phyloP scores from a whole-genome alignment of 2,113 vertebrate genomes.

The Mixornis gularis region DNA sequence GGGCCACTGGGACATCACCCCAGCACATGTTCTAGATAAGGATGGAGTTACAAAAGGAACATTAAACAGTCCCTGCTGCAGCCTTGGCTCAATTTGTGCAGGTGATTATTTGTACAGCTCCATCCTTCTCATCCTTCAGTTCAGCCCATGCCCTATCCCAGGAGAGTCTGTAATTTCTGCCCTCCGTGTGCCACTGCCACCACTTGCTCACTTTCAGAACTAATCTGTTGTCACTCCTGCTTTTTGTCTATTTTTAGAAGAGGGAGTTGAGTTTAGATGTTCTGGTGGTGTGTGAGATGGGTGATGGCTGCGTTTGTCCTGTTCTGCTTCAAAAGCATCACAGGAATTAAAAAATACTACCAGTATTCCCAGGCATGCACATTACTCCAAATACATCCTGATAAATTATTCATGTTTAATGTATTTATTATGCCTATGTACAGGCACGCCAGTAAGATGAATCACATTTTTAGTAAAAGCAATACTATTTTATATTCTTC shows the following conservation, averaged over 20 bases:
- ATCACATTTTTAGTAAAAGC: not conserved
- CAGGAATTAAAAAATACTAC: not conserved
- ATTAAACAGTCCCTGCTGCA: not conserved
- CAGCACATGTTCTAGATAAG: rapidly evolving
- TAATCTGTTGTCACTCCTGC: not conserved
- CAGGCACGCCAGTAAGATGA: not conserved
- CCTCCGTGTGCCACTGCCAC: rapidly evolving
- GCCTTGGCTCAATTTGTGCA: not conserved
- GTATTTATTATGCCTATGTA: not conserved
- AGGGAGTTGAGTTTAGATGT: not conserved
- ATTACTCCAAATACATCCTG: not conserved
- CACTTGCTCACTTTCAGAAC: not conserved
- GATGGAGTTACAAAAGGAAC: not conserved
- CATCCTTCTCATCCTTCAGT: not conserved
- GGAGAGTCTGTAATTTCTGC: not conserved
- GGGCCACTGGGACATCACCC: rapidly evolving
- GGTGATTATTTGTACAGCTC: not conserved
- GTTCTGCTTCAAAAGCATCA: not conserved
- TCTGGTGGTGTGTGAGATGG: not conserved
- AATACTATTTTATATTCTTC: not conserved
- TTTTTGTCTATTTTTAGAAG: not conserved
- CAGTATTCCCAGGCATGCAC: not conserved
- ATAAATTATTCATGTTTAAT: not conserved
- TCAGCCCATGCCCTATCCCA: rapidly evolving
- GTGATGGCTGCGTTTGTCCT: not conserved